Percentiles rank a stretch among this genome's conserved stretches.
These are phyloP conservation scores for Diplolepis rosae DNA, from an alignment of 2,888 invertebrate species.

Conservation along the genomic window DNA sequence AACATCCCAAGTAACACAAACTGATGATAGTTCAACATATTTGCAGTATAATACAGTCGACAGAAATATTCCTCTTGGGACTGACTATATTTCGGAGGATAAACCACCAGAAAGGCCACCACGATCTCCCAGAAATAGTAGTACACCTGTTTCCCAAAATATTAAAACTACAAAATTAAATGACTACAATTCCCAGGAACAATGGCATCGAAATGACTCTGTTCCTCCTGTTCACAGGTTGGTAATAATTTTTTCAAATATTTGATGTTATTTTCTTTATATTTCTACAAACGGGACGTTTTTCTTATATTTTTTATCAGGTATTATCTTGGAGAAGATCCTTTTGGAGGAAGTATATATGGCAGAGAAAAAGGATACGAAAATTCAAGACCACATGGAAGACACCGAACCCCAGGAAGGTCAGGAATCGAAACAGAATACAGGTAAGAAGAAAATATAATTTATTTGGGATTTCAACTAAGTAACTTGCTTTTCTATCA, in stretches of 20 bases:
- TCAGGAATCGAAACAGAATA: conserved; percentile 52
- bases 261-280: neutral
- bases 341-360: conserved; percentile 87
- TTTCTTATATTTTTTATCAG: conserved; percentile 63
- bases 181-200: conserved; percentile 46
- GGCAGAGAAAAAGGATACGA: conserved; percentile 89
- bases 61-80: conserved; percentile 72
- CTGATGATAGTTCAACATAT: conserved; percentile 74
- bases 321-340: conserved; percentile 91
- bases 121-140: conserved; percentile 54
- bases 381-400: conserved; percentile 61
- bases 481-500: conserved; percentile 9
- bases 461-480: neutral
- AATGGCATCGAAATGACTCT: conserved; percentile 61
- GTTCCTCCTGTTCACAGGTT: conserved; percentile 78
- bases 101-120: conserved; percentile 63
- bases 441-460: conserved; percentile 53
- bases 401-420: conserved; percentile 30
- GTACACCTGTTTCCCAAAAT: conserved; percentile 20
- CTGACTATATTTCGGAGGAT: conserved; percentile 65
- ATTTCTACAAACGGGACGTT: neutral
- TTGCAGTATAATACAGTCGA: conserved; percentile 77
- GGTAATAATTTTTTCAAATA: neutral
- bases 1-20: conserved; percentile 67
- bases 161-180: conserved; percentile 54